phyloP scores from a whole-genome alignment of 64 coral and sea anemone genomes.

The Stichodactyla mertensii region DNA sequence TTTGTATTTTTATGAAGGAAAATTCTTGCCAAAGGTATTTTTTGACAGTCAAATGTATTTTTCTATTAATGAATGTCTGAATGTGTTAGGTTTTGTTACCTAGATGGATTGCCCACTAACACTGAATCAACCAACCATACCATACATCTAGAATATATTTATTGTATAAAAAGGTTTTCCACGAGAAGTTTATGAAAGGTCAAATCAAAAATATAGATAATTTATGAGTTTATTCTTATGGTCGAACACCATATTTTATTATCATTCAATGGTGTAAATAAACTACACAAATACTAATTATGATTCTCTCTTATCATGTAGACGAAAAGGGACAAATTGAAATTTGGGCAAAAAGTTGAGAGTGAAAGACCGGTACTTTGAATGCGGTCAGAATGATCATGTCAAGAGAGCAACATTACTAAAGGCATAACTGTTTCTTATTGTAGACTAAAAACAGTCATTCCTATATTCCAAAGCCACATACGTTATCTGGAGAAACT shows the following conservation, averaged over 20 bases:
- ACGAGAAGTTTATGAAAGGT: background rate
- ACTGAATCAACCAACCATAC: background rate
- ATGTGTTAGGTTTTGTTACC: background rate
- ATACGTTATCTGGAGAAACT: too few relatives aligned
- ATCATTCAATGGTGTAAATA: constrained; percentile 14
- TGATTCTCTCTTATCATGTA: background rate
- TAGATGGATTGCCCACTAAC: background rate
- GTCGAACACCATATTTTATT: constrained; percentile 5
- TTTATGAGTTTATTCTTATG: constrained; percentile 18
- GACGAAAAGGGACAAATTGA: too few relatives aligned
- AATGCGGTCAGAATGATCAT: too few relatives aligned
- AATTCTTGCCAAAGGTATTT: background rate
- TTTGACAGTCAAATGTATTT: background rate
- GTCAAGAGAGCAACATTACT: too few relatives aligned
- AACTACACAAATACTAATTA: background rate
- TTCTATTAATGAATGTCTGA: background rate
- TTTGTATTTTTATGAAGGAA: constrained; percentile 5
- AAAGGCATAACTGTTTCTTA: too few relatives aligned
- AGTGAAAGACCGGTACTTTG: too few relatives aligned
- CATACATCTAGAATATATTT: background rate
- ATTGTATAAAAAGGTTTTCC: constrained; percentile 14
- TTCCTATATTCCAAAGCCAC: too few relatives aligned
- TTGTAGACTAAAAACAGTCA: too few relatives aligned
- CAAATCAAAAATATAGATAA: constrained; percentile 18
- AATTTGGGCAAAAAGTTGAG: too few relatives aligned